Evolutionary conservation across 1,140 invertebrate species (phyloP), one percentile per base, ranked within the genome.

Genomic region (Drosophila athabasca): DNA sequence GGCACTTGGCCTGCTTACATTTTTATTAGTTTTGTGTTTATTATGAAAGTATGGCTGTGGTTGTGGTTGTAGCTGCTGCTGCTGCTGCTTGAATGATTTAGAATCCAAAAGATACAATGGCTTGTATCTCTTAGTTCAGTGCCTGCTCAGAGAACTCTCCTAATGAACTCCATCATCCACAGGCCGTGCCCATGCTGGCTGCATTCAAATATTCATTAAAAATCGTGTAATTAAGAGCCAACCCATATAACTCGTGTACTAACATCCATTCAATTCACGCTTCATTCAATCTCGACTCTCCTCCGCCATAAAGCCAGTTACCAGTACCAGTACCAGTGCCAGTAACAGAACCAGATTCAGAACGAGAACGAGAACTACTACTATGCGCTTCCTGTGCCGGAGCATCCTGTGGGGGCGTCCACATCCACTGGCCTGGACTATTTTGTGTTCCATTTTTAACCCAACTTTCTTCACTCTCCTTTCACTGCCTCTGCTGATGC

Each of bases 1-100:
- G 44, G 39, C 71, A 50, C 57, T 39, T 62, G 60, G 45, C 59
- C 79, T 78, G 75, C 82, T 82, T 88, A 85, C 78, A 85, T 87
- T 85, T 85, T 85, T 85, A 88, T 85, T 85, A 85, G 83, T 87
- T 87, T 82, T 66, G 57, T 81, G 77, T 85, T 81, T 81, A 81
- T 77, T 51, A 29, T 59, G 7, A 62, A 41, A 73, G 45, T 44
- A 50, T 54, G 17, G 13, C 6, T 50, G 46, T 11, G n/a, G 48
- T 74, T 57, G 29, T 57, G 24, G 44, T 60, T 58, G 64, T 58
- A 57, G 17, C 64, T 69, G 45, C 70, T 58, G 64, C 58, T 68
- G 17, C 64, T 69, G 45, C 51, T 69, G 51, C 44, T 57, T 52
- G 26, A 69, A 53, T 69, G 66, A 69, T 69, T 69, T 69, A 51